Conservation (phyloP, 1,140 invertebrate genomes). For the Platorchestia sp. region DNA sequence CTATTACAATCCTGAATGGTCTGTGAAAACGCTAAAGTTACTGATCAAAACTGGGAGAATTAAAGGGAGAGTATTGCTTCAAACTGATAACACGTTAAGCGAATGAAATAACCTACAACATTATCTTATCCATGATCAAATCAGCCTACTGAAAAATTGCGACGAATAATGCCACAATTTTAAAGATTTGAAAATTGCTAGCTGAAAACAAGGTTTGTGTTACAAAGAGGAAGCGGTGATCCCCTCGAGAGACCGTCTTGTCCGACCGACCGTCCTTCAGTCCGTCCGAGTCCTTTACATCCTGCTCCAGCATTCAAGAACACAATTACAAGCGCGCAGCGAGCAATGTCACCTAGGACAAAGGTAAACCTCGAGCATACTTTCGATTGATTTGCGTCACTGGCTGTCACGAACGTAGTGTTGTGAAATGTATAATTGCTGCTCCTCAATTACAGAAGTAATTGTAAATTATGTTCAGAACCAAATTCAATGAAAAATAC, state of each 20-base stretch:
- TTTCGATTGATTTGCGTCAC: not conserved
- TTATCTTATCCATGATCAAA: not conserved
- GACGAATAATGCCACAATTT: not conserved
- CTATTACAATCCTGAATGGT: not conserved
- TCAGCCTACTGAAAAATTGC: not conserved
- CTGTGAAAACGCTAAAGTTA: not conserved
- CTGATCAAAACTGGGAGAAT: not conserved
- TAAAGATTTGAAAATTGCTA: not conserved
- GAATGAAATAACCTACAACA: not conserved
- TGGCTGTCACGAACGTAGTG: not conserved
- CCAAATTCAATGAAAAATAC: not conserved
- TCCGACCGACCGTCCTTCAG: not conserved
- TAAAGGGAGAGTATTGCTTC: not conserved
- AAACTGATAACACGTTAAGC: not conserved
- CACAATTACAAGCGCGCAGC: not conserved
- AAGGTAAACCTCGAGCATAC: not conserved
- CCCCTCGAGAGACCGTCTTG: conserved; percentile 12
- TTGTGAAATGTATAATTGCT: not conserved
- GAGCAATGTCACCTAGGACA: not conserved
- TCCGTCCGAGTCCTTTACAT: not conserved
- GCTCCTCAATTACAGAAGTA: not conserved
- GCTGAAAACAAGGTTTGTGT: not conserved
- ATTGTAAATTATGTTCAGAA: not conserved
- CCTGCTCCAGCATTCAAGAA: not conserved
- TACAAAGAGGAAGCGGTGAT: not conserved